A percentile compares a stretch with the other conserved stretches of the same genome.
phyloP scores from a whole-genome alignment of 2,888 invertebrate species.

The Eilema griseolum region DNA sequence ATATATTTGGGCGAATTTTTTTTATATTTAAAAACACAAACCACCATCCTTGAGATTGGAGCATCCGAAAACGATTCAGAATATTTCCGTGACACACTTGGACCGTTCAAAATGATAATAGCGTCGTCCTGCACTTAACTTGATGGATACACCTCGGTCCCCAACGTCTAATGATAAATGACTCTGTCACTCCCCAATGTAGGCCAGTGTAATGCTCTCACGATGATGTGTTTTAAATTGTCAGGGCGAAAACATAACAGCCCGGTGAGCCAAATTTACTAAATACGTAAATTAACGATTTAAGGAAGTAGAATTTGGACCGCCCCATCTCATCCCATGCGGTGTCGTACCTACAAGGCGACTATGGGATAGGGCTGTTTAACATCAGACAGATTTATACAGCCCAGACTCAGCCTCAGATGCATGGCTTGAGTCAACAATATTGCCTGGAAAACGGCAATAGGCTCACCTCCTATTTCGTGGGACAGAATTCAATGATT shows the following conservation, averaged over 20 bases:
- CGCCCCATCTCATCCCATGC: no score
- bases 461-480: no score
- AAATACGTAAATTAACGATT: neutral
- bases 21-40: constrained; percentile 7
- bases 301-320: no score
- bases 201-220: constrained; percentile 45
- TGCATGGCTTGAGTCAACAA: no score
- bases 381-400: no score
- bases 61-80: constrained; percentile 33
- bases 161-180: constrained; percentile 68
- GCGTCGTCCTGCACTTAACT: constrained; percentile 63
- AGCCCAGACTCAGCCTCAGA: no score
- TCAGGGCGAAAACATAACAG: constrained; percentile 1
- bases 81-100: constrained; percentile 47
- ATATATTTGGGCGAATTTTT: neutral
- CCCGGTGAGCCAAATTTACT: neutral
- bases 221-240: constrained; percentile 50
- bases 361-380: no score
- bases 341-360: no score
- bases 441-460: no score
- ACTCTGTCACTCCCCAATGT: constrained; percentile 48
- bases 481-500: no score
- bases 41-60: constrained; percentile 14
- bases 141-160: constrained; percentile 70
- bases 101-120: constrained; percentile 71